Percentiles rank a stretch among this genome's conserved stretches.
Conservation (phyloP, 2,888 invertebrate species). For the Phyto melanocephala region DNA sequence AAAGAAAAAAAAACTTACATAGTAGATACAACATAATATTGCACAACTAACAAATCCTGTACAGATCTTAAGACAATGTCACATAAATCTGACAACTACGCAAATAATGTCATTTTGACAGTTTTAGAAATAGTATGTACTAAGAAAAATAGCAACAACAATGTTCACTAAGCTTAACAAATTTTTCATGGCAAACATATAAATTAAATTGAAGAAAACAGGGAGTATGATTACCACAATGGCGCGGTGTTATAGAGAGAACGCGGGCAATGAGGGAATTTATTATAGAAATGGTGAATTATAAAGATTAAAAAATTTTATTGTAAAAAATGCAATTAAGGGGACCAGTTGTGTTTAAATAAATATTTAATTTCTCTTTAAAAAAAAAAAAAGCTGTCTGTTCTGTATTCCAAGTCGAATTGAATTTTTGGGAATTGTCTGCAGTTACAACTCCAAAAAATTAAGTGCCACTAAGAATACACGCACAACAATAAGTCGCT, state of each 20-base stretch:
- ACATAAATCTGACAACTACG: constrained; percentile 69
- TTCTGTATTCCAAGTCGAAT: too few species aligned
- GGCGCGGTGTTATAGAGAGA: not conserved
- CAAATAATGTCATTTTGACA: constrained; percentile 66
- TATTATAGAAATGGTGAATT: not conserved
- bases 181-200: constrained; percentile 32
- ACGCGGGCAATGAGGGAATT: not conserved
- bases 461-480: too few species aligned
- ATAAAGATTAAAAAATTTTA: constrained; percentile 5
- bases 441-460: too few species aligned
- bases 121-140: constrained; percentile 24
- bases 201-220: constrained; percentile 11
- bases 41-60: constrained; percentile 54
- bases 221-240: not conserved
- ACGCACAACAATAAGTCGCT: too few species aligned
- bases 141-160: constrained; percentile 22
- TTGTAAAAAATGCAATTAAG: not conserved
- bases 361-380: too few species aligned
- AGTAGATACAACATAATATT: not conserved
- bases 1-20: not conserved
- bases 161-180: constrained; percentile 15
- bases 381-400: too few species aligned
- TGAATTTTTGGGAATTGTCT: too few species aligned
- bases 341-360: constrained; percentile 17
- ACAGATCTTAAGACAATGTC: constrained; percentile 63